Evolutionary conservation across 2,113 vertebrate genomes (phyloP), one percentile per base, ranked within the genome.

Genomic region (Pteronura brasiliensis): DNA sequence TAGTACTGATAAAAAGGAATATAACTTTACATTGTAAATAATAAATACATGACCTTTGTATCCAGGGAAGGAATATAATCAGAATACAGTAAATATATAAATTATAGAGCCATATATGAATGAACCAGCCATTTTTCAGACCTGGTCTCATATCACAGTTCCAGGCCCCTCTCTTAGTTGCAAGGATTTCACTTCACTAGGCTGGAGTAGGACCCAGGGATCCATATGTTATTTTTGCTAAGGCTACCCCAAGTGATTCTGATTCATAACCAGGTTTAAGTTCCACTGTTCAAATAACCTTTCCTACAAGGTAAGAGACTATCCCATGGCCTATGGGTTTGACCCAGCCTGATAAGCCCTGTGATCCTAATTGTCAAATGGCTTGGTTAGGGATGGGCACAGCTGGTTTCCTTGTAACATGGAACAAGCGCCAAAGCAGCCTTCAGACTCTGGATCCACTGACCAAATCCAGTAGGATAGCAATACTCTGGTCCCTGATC

Each of bases 81-180:
- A 95, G 63, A 94, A 92, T 88, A 36, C 18, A 96, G 65, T 96
- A 93, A 89, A 93, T 69, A 74, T 44, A 47, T 36, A 6, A 88
- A 90, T n/a, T 90, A 52, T 10, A 86, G 27, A 83, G 12, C 18
- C 76, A 81, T 67, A 23, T 9, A 27, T 65, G 39, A 83, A 3
- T 61, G 20, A 97, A 83, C 42, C 57, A 77, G n/a, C 5, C n/a
- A 79, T 72, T 82, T 97, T 93, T 88, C 36, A 91, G 79, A 10
- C 14, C 3, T 49, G 1, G 18, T 86, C 52, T 77, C 83, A 2
- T 49, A 27, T 88, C 69, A 81, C n/a, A 86, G 81, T 71, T 36
- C 59, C 71, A 96, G 36, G 6, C 12, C 69, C 34, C 52, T 84
- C 27, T 96, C 20, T 65, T 96, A 85, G 20, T 88, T 93, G 76